A percentile compares a stretch with the other conserved stretches of the same genome.
Conservation (phyloP, 2,888 invertebrate species). For the Drosophila stalkeri region DNA sequence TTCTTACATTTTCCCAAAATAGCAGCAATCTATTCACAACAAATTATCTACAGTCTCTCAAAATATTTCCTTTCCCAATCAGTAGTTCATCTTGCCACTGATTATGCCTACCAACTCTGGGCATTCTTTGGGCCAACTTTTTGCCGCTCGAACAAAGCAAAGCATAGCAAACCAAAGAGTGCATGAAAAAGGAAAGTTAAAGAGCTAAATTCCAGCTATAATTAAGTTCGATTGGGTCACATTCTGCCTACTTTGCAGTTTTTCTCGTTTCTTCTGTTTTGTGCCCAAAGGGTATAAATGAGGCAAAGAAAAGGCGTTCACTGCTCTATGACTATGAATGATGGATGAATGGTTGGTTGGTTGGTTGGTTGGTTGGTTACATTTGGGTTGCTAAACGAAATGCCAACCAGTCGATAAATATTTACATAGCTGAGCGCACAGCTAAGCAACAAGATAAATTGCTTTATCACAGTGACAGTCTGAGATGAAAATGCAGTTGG, state of each 20-base stretch:
- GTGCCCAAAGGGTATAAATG: slow-evolving; percentile 33
- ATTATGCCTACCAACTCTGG: not conserved
- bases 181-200: slow-evolving; percentile 3
- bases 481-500: slow-evolving; percentile 13
- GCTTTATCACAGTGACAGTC: slow-evolving; percentile 3
- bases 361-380: slow-evolving; percentile 22
- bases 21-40: not conserved
- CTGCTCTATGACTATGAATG: slow-evolving; percentile 48
- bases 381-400: slow-evolving; percentile 41
- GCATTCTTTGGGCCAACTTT: slow-evolving; percentile 3
- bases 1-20: not conserved
- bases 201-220: slow-evolving; percentile 6
- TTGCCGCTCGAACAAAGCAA: not conserved
- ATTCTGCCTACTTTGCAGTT: not conserved
- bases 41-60: not conserved
- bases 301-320: slow-evolving; percentile 43
- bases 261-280: not conserved
- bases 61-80: not conserved
- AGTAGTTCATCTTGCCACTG: not conserved
- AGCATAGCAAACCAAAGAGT: not conserved
- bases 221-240: slow-evolving; percentile 9
- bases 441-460: slow-evolving; percentile 41
- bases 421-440: slow-evolving; percentile 52
- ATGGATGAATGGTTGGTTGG: slow-evolving; percentile 51
- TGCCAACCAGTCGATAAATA: slow-evolving; percentile 64